These are phyloP conservation scores for Tragelaphus buxtoni DNA, from an alignment of 2,113 vertebrate species.

Conservation along the genomic window DNA sequence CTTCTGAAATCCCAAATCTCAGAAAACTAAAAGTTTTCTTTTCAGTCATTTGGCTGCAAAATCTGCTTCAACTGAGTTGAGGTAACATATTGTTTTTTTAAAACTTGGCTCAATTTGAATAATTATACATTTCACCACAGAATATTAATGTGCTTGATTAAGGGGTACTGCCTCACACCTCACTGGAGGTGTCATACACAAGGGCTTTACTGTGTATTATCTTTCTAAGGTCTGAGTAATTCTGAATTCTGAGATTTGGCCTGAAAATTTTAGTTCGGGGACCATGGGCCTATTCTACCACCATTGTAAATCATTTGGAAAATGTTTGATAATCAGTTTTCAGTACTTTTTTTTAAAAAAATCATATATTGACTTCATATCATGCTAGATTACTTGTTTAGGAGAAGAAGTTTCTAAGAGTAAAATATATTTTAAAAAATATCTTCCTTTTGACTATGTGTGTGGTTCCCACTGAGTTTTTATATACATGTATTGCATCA, in stretches of 20 bases:
- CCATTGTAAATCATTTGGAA: not conserved
- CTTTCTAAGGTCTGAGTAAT: not conserved
- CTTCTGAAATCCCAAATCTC: not conserved
- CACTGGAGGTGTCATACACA: not conserved
- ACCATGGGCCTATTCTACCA: not conserved
- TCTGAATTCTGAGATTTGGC: not conserved
- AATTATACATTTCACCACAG: not conserved
- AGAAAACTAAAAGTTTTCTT: not conserved
- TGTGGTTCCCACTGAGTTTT: not conserved
- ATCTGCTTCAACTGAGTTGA: not conserved
- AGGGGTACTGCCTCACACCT: not conserved
- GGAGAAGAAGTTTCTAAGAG: not conserved
- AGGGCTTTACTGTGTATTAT: not conserved
- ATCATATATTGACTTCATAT: not conserved
- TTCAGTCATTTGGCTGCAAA: not conserved
- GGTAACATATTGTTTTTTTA: not conserved
- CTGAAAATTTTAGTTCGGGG: not conserved
- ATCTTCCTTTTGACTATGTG: not conserved
- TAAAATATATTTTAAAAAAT: not conserved
- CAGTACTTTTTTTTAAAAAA: not conserved
- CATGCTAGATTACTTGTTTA: not conserved
- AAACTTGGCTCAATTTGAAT: not conserved
- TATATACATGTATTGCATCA: not conserved
- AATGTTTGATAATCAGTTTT: not conserved
- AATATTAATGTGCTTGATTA: slow-evolving; percentile 14